Evolutionary conservation across 2,113 vertebrate genomes (phyloP).

Genomic region (Bucco capensis): DNA sequence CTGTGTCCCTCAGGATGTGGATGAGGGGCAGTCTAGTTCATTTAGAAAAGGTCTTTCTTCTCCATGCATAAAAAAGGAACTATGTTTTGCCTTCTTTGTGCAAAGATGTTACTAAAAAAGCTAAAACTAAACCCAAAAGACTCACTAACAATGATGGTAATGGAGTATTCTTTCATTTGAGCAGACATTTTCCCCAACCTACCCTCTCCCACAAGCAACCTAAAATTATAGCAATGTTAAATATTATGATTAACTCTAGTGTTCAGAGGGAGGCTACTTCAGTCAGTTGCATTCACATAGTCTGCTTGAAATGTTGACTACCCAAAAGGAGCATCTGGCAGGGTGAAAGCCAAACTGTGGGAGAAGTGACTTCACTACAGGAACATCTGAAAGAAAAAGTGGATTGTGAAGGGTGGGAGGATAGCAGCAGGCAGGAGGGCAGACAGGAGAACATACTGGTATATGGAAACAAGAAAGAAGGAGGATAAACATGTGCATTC

Average conservation of each 20-base stretch:
- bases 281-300: not conserved
- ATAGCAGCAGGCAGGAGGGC: not conserved
- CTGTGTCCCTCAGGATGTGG: not conserved
- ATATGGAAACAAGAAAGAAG: not conserved
- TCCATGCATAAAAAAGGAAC: not conserved
- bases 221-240: not conserved
- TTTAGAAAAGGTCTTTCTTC: not conserved
- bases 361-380: not conserved
- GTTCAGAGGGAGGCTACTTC: not conserved
- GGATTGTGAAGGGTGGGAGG: not conserved
- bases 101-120: not conserved
- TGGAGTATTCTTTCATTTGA: not conserved
- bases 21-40: not conserved
- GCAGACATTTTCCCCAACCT: not conserved
- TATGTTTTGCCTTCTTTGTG: not conserved
- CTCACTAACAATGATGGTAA: not conserved
- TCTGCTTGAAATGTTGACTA: not conserved
- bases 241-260: not conserved
- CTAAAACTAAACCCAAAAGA: not conserved
- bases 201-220: not conserved
- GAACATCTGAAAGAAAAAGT: not conserved
- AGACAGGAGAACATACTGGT: not conserved
- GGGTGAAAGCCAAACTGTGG: not conserved
- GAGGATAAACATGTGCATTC: not conserved
- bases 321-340: conserved; percentile 9